Evolutionary conservation across 2,888 invertebrate species (phyloP).

Genomic region (Zaprionus obscuricornis): DNA sequence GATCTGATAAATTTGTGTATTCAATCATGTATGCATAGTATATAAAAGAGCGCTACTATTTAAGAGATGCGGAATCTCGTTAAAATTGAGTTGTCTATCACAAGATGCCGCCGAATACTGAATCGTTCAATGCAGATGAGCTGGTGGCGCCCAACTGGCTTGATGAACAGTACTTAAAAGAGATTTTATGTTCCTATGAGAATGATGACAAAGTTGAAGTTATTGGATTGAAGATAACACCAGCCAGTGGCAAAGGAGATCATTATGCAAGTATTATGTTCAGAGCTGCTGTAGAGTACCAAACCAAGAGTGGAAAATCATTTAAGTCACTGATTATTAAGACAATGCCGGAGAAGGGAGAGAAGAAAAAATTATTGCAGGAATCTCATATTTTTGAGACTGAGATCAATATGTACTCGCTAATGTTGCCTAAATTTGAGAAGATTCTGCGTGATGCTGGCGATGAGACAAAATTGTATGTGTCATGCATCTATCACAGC

Average conservation of each 20-base stretch:
- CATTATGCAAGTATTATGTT: slow-evolving; percentile 74
- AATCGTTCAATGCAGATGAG: slow-evolving; percentile 53
- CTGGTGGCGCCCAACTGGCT: slow-evolving; percentile 63
- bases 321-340: slow-evolving; percentile 65
- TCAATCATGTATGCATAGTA: neutral
- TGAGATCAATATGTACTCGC: slow-evolving; percentile 73
- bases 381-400: slow-evolving; percentile 61
- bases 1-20: too few species aligned
- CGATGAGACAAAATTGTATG: slow-evolving; percentile 47
- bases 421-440: slow-evolving; percentile 72
- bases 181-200: slow-evolving; percentile 42
- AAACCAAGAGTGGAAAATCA: slow-evolving; percentile 35
- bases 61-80: neutral
- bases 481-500: slow-evolving; percentile 46
- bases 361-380: slow-evolving; percentile 62
- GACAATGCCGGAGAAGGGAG: slow-evolving; percentile 69
- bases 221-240: slow-evolving; percentile 30
- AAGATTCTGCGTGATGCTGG: slow-evolving; percentile 55
- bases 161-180: slow-evolving; percentile 41
- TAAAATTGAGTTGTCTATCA: too few species aligned
- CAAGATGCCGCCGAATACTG: slow-evolving; percentile 33
- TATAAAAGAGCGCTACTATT: neutral
- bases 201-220: slow-evolving; percentile 30
- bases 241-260: slow-evolving; percentile 60
- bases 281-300: slow-evolving; percentile 41